Evolutionary conservation across 2,888 invertebrate genomes (phyloP).

Genomic region (Lumbricus terrestris): DNA sequence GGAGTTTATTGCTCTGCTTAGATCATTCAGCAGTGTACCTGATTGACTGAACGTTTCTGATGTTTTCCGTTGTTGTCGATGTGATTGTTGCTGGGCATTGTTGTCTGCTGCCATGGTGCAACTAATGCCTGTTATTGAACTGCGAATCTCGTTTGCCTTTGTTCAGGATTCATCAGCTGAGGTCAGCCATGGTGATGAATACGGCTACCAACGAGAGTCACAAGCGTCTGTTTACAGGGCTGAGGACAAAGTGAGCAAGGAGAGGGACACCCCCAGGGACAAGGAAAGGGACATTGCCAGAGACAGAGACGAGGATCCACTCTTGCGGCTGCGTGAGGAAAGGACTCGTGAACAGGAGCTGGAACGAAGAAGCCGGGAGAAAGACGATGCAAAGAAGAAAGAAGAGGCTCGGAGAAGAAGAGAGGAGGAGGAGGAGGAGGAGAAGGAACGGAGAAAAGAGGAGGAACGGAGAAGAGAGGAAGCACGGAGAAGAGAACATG

Average conservation of each 20-base stretch:
- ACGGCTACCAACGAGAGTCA: constrained; percentile 3
- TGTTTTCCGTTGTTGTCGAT: background rate
- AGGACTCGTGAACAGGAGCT: background rate
- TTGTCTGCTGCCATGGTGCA: background rate
- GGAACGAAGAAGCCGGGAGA: background rate
- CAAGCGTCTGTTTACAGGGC: background rate
- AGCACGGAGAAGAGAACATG: background rate
- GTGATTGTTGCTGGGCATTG: background rate
- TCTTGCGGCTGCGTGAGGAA: background rate
- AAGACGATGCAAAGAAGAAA: background rate
- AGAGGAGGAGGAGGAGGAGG: background rate
- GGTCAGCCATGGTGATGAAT: background rate
- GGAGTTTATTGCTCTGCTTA: background rate
- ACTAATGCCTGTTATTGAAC: background rate
- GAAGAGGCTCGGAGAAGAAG: background rate
- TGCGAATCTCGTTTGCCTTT: background rate
- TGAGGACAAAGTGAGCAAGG: background rate
- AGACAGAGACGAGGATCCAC: background rate
- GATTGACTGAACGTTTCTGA: background rate
- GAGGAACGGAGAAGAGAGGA: background rate
- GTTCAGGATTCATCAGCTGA: background rate
- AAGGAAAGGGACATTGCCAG: background rate
- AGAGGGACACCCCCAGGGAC: background rate
- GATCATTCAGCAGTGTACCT: background rate
- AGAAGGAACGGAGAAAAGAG: background rate